phyloP scores from a whole-genome alignment of 1,140 invertebrate species.

The Listronotus oregonensis region DNA sequence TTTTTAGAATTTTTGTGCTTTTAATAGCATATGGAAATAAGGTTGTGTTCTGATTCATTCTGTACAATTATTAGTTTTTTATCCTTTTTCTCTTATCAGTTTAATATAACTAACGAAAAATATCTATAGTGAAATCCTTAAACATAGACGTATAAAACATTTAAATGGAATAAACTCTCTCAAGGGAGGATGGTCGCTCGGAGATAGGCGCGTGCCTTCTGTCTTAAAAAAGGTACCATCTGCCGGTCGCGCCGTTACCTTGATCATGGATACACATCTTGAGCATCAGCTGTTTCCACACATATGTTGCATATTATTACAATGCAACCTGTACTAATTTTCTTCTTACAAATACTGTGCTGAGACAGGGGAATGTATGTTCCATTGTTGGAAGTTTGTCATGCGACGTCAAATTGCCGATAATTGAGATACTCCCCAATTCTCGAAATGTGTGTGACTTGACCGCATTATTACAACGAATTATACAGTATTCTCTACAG shows the following conservation, averaged over 20 bases:
- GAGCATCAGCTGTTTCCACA: slow-evolving; percentile 26
- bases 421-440: too few relatives aligned
- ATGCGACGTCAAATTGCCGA: neutral
- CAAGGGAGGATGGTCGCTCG: slow-evolving; percentile 8
- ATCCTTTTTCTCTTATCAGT: too few relatives aligned
- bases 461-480: too few relatives aligned
- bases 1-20: too few relatives aligned
- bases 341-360: neutral
- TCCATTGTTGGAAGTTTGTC: neutral
- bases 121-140: too few relatives aligned
- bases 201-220: slow-evolving; percentile 31
- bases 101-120: too few relatives aligned
- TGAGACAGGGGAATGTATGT: neutral
- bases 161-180: slow-evolving; percentile 14
- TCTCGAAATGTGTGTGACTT: too few relatives aligned
- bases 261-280: slow-evolving; percentile 22
- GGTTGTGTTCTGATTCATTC: too few relatives aligned
- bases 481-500: too few relatives aligned
- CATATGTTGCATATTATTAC: slow-evolving; percentile 16
- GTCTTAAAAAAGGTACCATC: slow-evolving; percentile 24
- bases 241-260: slow-evolving; percentile 2
- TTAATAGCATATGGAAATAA: too few relatives aligned
- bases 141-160: neutral
- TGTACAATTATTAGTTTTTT: too few relatives aligned
- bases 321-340: slow-evolving; percentile 16